Percentiles rank a stretch among this genome's conserved stretches.
phyloP scores from a whole-genome alignment of 1,140 invertebrate genomes.

The Metaphire vulgaris region DNA sequence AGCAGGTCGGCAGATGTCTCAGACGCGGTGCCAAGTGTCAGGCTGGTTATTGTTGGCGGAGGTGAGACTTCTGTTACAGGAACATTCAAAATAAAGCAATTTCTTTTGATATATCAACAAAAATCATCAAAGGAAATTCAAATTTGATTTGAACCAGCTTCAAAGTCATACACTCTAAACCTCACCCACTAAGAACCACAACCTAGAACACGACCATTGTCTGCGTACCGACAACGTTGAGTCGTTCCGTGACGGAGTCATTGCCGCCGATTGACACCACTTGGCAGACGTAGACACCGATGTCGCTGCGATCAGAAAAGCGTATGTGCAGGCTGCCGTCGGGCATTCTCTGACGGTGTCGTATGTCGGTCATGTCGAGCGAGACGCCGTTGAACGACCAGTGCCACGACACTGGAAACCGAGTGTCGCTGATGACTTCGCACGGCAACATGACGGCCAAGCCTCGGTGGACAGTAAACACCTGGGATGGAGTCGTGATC shows the following conservation, averaged over 20 bases:
- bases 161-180: no score
- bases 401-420: constrained; percentile 13
- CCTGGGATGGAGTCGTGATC: constrained; percentile 82
- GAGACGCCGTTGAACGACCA: constrained; percentile 22
- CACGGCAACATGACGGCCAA: constrained; percentile 84
- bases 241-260: constrained; percentile 71
- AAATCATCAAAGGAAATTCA: no score
- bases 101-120: no score
- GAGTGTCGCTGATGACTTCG: constrained; percentile 58
- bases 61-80: neutral
- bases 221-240: constrained; percentile 42
- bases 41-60: neutral
- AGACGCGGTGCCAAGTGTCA: neutral
- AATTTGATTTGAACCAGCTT: no score
- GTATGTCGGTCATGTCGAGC: neutral
- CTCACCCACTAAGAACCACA: no score
- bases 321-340: constrained; percentile 54
- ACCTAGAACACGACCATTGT: no score
- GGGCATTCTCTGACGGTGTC: constrained; percentile 33
- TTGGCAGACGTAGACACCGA: constrained; percentile 56
- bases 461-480: constrained; percentile 78
- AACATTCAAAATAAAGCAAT: no score
- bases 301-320: constrained; percentile 54
- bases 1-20: neutral
- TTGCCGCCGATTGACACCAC: constrained; percentile 82